phyloP scores from a whole-genome alignment of 2,113 vertebrate genomes.

The Trogon surrucura region DNA sequence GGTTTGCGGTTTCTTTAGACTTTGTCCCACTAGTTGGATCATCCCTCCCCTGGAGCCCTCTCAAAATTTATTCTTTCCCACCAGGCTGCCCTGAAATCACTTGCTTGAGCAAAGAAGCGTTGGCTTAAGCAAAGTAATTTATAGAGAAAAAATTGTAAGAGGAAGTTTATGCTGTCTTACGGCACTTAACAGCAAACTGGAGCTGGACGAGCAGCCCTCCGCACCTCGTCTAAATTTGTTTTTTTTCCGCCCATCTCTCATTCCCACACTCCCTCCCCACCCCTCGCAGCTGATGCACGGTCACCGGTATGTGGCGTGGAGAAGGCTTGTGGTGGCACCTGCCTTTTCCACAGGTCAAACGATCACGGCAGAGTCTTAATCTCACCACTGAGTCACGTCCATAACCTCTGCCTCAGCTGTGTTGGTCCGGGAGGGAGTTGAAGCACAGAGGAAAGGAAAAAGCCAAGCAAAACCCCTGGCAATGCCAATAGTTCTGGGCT shows the following conservation, averaged over 20 bases:
- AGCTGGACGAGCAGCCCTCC: not conserved
- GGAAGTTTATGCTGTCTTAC: not conserved
- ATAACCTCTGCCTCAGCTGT: not conserved
- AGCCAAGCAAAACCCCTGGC: not conserved
- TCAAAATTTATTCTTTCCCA: not conserved
- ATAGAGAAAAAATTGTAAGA: not conserved
- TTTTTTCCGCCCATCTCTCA: not conserved
- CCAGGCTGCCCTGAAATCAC: not conserved
- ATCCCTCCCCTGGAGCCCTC: not conserved
- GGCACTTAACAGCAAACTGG: not conserved
- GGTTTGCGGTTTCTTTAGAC: not conserved
- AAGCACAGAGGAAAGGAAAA: not conserved
- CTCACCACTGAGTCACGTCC: conserved; percentile 19
- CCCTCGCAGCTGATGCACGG: not conserved
- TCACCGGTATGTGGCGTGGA: not conserved
- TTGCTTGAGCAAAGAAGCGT: not conserved
- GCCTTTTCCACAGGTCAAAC: not conserved
- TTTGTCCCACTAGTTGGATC: not conserved
- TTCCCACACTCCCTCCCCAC: not conserved
- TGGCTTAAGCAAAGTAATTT: not conserved
- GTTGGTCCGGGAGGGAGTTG: accelerated
- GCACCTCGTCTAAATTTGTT: accelerated
- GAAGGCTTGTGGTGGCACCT: not conserved
- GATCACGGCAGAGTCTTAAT: accelerated
- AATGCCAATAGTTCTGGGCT: not conserved